Conservation (phyloP, 2,888 invertebrate genomes). For the Scaptomyza cyrtandrae region DNA sequence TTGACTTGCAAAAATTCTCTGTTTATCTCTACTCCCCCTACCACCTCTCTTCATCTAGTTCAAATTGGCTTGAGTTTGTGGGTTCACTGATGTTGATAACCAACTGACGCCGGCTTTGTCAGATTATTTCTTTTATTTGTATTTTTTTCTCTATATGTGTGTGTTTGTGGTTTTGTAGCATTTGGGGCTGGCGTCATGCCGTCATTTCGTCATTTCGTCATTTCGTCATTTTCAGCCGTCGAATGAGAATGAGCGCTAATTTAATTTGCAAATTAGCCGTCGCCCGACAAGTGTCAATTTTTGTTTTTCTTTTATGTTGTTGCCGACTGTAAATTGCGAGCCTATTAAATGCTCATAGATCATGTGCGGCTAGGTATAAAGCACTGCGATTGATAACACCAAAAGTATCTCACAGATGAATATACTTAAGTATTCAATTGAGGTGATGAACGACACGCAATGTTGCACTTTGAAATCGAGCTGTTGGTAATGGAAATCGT, state of each 20-base stretch:
- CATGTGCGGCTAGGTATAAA: slow-evolving; percentile 26
- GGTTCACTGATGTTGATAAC: slow-evolving; percentile 44
- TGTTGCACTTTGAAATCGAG: background rate
- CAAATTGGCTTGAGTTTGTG: slow-evolving; percentile 51
- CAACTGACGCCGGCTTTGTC: slow-evolving; percentile 70
- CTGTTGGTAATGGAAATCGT: background rate
- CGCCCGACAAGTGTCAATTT: slow-evolving; percentile 47
- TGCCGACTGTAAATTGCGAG: slow-evolving; percentile 31
- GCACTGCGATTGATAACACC: slow-evolving; percentile 1
- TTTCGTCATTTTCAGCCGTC: slow-evolving; percentile 55
- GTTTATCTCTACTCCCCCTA: slow-evolving; percentile 12
- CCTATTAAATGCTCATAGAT: slow-evolving; percentile 25
- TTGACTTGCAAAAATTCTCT: slow-evolving; percentile 61
- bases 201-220: slow-evolving; percentile 71
- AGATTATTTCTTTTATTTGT: background rate
- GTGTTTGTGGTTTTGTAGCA: slow-evolving; percentile 34
- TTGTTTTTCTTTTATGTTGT: slow-evolving; percentile 23
- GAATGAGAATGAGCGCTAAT: slow-evolving; percentile 74
- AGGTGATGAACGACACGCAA: background rate
- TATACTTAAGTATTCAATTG: background rate
- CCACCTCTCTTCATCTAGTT: slow-evolving; percentile 50
- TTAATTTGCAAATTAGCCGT: slow-evolving; percentile 76
- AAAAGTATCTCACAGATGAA: background rate
- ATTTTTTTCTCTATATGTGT: background rate
- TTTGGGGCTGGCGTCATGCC: slow-evolving; percentile 66